A percentile compares a stretch with the other conserved stretches of the same genome.
These are phyloP conservation scores for Takifugu bimaculatus DNA, from an alignment of 2,113 vertebrate genomes.

Conservation along the genomic window DNA sequence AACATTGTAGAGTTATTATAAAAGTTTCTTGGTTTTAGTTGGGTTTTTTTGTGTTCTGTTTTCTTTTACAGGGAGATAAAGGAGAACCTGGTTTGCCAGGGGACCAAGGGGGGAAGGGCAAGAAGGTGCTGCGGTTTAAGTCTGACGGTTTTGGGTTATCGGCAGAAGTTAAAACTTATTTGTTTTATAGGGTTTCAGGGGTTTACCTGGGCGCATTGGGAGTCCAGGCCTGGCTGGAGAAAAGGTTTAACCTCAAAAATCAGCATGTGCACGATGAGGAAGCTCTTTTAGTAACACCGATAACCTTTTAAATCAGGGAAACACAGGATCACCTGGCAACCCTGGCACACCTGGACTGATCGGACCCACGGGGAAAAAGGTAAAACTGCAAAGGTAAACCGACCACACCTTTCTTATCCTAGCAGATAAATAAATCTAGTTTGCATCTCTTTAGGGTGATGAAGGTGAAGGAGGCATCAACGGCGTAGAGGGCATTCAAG, in stretches of 20 bases:
- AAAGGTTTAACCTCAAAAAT: conserved; percentile 65
- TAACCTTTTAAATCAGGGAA: conserved; percentile 70
- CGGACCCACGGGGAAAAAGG: conserved; percentile 78
- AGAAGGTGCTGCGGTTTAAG: conserved; percentile 70
- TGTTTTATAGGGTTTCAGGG: conserved; percentile 64
- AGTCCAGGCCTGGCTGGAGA: conserved; percentile 70
- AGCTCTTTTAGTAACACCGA: background rate
- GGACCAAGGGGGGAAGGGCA: conserved; percentile 75
- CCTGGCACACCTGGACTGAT: conserved; percentile 73
- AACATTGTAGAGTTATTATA: background rate
- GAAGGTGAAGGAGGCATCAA: conserved; percentile 71
- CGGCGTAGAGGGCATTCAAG: conserved; percentile 70
- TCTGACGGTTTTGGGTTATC: background rate
- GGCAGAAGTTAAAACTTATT: background rate
- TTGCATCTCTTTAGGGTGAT: conserved; percentile 68
- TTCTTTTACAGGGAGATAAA: conserved; percentile 70
- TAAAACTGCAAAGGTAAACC: conserved; percentile 23
- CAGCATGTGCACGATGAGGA: background rate
- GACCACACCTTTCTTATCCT: background rate
- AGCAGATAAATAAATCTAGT: background rate
- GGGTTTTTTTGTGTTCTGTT: background rate
- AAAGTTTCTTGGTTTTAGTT: background rate
- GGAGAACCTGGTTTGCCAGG: conserved; percentile 78
- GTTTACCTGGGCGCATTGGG: conserved; percentile 75
- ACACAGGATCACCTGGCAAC: conserved; percentile 72